These are phyloP conservation scores for Myoxocephalus aenaeus DNA, from an alignment of 2,797 vertebrate genomes.

Conservation along the genomic window DNA sequence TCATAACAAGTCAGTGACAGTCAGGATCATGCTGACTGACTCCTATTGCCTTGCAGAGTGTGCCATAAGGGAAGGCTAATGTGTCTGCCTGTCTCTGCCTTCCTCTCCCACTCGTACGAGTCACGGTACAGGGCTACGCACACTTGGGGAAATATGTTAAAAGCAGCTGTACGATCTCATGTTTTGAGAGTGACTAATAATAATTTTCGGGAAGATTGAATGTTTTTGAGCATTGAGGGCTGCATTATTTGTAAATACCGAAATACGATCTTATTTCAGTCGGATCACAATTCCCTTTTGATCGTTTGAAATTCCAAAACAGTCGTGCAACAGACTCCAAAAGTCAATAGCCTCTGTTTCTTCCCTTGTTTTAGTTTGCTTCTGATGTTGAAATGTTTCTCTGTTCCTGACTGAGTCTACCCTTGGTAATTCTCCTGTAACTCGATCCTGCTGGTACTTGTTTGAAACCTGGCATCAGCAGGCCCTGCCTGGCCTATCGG, in stretches of 20 bases:
- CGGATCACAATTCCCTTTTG: constrained; percentile 41
- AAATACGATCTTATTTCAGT: constrained; percentile 37
- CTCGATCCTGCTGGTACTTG: constrained; percentile 78
- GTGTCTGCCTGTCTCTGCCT: constrained; percentile 72
- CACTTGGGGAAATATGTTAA: constrained; percentile 52
- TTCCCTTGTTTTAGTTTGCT: constrained; percentile 32
- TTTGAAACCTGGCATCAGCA: constrained; percentile 77
- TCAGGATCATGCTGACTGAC: constrained; percentile 76
- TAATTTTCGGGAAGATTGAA: constrained; percentile 42
- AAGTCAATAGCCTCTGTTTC: constrained; percentile 55
- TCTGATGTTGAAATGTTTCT: constrained; percentile 69
- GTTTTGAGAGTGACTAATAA: constrained; percentile 47
- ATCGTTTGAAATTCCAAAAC: constrained; percentile 49
- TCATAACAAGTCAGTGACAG: constrained; percentile 80
- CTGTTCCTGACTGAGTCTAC: constrained; percentile 57
- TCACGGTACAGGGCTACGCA: constrained; percentile 59
- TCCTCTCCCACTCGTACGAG: constrained; percentile 72
- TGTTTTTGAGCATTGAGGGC: constrained; percentile 28
- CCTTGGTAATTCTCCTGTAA: constrained; percentile 72
- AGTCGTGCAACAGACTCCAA: constrained; percentile 39
- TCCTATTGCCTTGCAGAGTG: constrained; percentile 73
- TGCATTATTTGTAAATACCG: constrained; percentile 44
- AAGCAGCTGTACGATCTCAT: constrained; percentile 56
- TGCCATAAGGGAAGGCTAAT: constrained; percentile 77
- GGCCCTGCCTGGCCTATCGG: constrained; percentile 72